Conservation (phyloP, 2,113 vertebrate species). For the Oplegnathus fasciatus region DNA sequence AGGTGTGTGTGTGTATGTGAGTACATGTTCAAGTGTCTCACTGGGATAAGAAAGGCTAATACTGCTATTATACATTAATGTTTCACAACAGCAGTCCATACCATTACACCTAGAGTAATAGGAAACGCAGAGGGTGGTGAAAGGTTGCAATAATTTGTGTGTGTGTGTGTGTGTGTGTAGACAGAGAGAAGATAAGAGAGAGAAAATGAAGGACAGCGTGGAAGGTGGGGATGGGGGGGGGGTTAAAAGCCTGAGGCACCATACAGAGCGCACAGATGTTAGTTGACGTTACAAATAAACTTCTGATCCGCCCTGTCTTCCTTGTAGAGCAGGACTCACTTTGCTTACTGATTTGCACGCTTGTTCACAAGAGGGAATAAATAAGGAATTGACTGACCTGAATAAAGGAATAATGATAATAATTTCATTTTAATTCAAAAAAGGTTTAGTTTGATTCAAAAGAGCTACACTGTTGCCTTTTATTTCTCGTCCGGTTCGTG, state of each 20-base stretch:
- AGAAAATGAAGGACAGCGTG: slow-evolving; percentile 31
- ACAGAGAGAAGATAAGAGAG: not conserved
- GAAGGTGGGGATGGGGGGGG: not conserved
- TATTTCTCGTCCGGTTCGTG: too few species aligned
- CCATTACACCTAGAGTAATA: slow-evolving; percentile 16
- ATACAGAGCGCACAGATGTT: slow-evolving; percentile 41
- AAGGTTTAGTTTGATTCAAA: too few species aligned
- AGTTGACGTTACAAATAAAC: slow-evolving; percentile 34
- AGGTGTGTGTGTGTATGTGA: not conserved
- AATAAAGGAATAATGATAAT: not conserved
- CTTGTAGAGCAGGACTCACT: not conserved
- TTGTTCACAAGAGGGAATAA: not conserved
- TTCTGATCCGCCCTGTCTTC: not conserved
- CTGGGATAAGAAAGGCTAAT: slow-evolving; percentile 20
- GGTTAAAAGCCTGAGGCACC: slow-evolving; percentile 26
- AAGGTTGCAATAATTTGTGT: not conserved
- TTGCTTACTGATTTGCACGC: slow-evolving; percentile 6
- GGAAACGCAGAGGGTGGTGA: slow-evolving; percentile 34
- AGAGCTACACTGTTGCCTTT: too few species aligned
- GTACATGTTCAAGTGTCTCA: not conserved
- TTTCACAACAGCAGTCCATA: slow-evolving; percentile 11
- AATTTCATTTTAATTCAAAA: too few species aligned
- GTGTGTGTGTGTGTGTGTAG: slow-evolving; percentile 2
- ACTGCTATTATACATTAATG: slow-evolving; percentile 23
- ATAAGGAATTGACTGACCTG: not conserved